These are phyloP conservation scores for Bombus difficillimus DNA, from an alignment of 1,140 invertebrate genomes.

Conservation along the genomic window DNA sequence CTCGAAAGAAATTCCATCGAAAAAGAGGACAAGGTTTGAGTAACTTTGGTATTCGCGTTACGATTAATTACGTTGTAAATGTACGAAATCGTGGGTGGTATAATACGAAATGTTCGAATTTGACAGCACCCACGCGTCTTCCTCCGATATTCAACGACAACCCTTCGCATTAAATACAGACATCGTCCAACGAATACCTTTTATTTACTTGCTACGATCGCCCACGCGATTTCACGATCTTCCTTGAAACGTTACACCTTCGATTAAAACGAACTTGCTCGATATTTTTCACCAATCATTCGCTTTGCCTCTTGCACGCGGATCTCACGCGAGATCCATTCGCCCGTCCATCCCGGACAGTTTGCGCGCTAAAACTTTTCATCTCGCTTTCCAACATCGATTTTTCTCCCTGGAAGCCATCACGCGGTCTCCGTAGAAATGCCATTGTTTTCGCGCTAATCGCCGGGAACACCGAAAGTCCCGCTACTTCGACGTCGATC, in stretches of 20 bases:
- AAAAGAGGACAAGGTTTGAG: not conserved
- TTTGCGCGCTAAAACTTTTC: not conserved
- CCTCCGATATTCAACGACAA: not conserved
- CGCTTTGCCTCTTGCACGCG: not conserved
- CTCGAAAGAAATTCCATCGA: no score
- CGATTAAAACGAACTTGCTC: not conserved
- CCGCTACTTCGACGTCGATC: constrained; percentile 5
- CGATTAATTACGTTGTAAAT: not conserved
- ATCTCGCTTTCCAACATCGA: not conserved
- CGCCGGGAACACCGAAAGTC: not conserved
- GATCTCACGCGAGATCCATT: not conserved
- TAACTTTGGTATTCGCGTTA: not conserved
- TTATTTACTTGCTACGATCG: not conserved
- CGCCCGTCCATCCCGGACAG: not conserved
- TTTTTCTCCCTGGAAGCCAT: not conserved
- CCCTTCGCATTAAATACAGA: not conserved
- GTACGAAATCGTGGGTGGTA: no score
- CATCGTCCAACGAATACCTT: not conserved
- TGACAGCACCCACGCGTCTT: not conserved
- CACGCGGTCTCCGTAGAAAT: no score
- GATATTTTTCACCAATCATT: not conserved
- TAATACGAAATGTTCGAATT: not conserved
- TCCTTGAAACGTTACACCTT: not conserved
- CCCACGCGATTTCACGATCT: not conserved
- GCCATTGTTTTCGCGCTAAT: not conserved